A percentile compares a stretch with the other conserved stretches of the same genome.
phyloP scores from a whole-genome alignment of 2,797 vertebrate genomes.

The Thripadectes ignobilis region DNA sequence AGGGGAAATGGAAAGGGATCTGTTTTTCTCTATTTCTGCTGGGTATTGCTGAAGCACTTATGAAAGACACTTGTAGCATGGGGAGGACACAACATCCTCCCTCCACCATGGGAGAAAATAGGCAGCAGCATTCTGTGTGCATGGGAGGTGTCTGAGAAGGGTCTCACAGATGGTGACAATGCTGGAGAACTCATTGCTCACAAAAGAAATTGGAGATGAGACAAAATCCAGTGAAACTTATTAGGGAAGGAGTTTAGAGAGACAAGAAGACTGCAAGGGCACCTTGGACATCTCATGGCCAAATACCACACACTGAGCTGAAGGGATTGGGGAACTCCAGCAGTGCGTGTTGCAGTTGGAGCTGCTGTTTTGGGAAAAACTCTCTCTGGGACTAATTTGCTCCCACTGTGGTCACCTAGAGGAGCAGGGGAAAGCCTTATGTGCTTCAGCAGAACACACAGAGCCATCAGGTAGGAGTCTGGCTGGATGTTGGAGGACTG shows the following conservation, averaged over 20 bases:
- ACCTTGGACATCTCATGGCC: background rate
- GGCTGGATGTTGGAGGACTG: background rate
- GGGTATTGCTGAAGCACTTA: background rate
- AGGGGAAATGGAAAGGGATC: background rate
- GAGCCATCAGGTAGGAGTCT: background rate
- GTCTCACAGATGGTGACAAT: background rate
- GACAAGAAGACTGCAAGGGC: background rate
- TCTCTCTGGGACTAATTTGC: background rate
- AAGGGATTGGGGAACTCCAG: background rate
- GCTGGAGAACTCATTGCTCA: background rate
- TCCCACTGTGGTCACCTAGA: background rate
- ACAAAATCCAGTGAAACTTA: background rate
- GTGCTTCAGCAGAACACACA: background rate
- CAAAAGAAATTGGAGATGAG: background rate
- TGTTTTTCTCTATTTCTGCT: background rate
- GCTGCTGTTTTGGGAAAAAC: background rate
- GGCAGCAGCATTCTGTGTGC: background rate
- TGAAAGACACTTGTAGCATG: rapidly evolving
- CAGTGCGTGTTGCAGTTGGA: background rate
- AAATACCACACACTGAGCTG: background rate
- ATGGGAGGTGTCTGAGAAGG: background rate
- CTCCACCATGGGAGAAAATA: background rate
- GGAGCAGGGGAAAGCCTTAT: background rate
- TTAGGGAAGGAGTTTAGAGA: background rate
- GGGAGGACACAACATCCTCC: background rate